Percentiles rank a stretch among this genome's conserved stretches.
Conservation (phyloP, 2,797 vertebrate species). For the Podarcis lilfordi region DNA sequence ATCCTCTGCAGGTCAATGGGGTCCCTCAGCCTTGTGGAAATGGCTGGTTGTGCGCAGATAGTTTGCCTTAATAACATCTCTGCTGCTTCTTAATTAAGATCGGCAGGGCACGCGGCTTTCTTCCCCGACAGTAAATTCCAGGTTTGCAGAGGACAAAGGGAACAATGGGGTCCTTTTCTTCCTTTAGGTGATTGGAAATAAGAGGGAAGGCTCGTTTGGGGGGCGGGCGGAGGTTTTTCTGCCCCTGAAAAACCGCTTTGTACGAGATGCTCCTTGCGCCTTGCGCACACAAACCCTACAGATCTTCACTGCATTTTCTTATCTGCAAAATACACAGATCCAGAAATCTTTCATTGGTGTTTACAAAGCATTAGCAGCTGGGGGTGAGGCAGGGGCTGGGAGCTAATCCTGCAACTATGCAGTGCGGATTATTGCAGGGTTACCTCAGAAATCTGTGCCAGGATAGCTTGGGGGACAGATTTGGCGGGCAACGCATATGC, state of each 20-base stretch:
- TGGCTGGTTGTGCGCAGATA: background rate
- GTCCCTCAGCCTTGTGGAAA: background rate
- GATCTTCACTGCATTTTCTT: background rate
- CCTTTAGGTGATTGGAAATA: background rate
- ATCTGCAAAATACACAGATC: background rate
- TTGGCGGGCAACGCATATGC: background rate
- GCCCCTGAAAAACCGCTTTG: background rate
- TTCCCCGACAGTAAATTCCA: constrained; percentile 20
- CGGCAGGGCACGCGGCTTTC: background rate
- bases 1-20: background rate
- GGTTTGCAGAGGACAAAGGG: constrained; percentile 1
- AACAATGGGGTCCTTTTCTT: constrained; percentile 24
- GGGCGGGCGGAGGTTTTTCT: background rate
- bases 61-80: constrained; percentile 18
- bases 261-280: background rate
- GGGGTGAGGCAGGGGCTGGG: background rate
- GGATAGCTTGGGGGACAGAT: background rate
- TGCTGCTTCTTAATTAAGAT: constrained; percentile 33
- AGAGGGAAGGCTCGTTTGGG: background rate
- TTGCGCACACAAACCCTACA: no score
- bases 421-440: background rate
- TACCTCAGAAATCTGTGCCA: constrained; percentile 13
- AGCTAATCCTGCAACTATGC: background rate
- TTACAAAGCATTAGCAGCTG: background rate
- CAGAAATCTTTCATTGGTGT: background rate